These are phyloP conservation scores for Menura novaehollandiae DNA, from an alignment of 2,113 vertebrate genomes.

Conservation along the genomic window DNA sequence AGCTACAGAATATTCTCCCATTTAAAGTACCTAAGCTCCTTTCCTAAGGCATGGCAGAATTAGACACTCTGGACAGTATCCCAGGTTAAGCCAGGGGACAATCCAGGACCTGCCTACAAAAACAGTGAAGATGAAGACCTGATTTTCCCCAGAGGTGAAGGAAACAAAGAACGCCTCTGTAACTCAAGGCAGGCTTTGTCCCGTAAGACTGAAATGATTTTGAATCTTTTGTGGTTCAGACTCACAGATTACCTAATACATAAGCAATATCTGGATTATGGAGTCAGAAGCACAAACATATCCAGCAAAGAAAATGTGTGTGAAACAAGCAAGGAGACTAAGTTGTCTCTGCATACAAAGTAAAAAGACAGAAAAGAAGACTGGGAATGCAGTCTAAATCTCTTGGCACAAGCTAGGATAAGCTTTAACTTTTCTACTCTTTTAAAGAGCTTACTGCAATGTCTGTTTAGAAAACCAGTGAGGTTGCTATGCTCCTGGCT, in stretches of 20 bases:
- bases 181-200: background rate
- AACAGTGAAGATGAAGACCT: background rate
- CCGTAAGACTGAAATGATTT: background rate
- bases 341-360: background rate
- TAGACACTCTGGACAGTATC: background rate
- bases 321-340: background rate
- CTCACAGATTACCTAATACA: background rate
- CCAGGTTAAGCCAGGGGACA: background rate
- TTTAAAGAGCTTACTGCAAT: background rate
- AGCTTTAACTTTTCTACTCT: background rate
- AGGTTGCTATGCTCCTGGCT: background rate
- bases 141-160: background rate
- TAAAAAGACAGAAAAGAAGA: background rate
- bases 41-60: background rate
- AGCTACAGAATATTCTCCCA: background rate
- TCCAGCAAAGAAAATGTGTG: background rate
- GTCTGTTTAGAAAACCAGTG: background rate
- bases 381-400: background rate
- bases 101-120: background rate
- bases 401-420: background rate
- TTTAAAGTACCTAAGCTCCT: background rate
- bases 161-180: background rate
- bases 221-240: background rate
- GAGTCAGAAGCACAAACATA: background rate
- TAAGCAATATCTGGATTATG: background rate